A percentile compares a stretch with the other conserved stretches of the same genome.
phyloP scores from a whole-genome alignment of 2,888 invertebrate genomes.

The Eilema caniola region DNA sequence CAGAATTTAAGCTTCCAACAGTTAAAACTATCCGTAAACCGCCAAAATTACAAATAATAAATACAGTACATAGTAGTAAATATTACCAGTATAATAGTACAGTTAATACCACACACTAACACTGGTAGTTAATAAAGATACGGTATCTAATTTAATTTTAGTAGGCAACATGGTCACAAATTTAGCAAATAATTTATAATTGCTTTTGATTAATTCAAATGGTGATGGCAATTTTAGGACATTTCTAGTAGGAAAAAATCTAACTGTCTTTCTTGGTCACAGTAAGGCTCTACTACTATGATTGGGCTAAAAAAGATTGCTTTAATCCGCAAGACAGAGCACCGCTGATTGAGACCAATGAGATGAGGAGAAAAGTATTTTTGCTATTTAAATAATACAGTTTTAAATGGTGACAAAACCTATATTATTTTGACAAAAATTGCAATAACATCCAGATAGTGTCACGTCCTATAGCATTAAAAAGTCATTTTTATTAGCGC shows the following conservation, averaged over 20 bases:
- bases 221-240: not conserved
- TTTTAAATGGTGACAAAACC: not conserved
- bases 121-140: conserved; percentile 1
- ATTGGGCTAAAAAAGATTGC: not conserved
- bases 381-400: not conserved
- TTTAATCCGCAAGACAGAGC: not conserved
- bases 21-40: not conserved
- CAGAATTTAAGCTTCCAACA: not conserved
- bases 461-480: not conserved
- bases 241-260: not conserved
- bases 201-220: conserved; percentile 13
- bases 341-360: not conserved
- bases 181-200: conserved; percentile 20
- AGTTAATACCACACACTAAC: not conserved
- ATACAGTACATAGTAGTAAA: not conserved
- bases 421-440: not conserved
- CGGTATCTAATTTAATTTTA: conserved; percentile 3
- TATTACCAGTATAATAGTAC: not conserved
- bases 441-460: not conserved
- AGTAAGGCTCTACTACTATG: not conserved
- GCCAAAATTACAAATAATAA: not conserved
- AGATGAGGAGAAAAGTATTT: not conserved
- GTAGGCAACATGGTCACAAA: not conserved
- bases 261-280: not conserved
- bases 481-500: too few relatives aligned